phyloP scores from a whole-genome alignment of 2,113 vertebrate genomes.

The Ornithorhynchus anatinus region DNA sequence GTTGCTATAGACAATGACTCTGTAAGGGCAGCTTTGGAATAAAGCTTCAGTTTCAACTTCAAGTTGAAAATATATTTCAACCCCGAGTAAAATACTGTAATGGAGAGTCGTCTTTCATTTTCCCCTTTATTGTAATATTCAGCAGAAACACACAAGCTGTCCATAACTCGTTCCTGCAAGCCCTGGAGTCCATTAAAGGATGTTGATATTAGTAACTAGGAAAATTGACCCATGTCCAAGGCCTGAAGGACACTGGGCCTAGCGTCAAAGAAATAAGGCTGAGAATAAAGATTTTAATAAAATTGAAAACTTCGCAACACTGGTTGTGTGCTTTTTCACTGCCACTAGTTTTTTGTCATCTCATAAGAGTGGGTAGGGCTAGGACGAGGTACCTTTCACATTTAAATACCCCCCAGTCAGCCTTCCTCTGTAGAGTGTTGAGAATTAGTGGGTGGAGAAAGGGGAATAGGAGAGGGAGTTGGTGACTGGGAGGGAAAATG shows the following conservation, averaged over 20 bases:
- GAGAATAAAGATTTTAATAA: not conserved
- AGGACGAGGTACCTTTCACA: not conserved
- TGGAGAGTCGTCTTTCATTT: constrained; percentile 1
- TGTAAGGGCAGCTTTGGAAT: constrained; percentile 60
- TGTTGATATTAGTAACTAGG: not conserved
- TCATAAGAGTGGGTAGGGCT: too few species aligned
- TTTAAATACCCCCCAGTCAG: not conserved
- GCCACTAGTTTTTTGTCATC: too few species aligned
- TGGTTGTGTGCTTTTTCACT: too few species aligned
- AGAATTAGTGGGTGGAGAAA: not conserved
- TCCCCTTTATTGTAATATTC: not conserved
- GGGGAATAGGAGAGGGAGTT: not conserved
- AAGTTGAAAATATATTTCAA: constrained; percentile 29
- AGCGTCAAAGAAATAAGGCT: not conserved
- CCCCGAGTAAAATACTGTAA: not conserved
- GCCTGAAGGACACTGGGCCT: not conserved
- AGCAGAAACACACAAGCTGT: fast-evolving
- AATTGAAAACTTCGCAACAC: too few species aligned
- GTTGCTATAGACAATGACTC: constrained; percentile 76
- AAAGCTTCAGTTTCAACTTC: constrained; percentile 16
- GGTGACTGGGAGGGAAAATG: not conserved
- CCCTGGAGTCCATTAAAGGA: fast-evolving
- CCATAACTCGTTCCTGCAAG: not conserved
- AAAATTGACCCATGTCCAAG: not conserved
- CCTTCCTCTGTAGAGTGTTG: not conserved